Conservation (phyloP, 2,113 vertebrate species). For the Campylomormyrus tamandua region DNA sequence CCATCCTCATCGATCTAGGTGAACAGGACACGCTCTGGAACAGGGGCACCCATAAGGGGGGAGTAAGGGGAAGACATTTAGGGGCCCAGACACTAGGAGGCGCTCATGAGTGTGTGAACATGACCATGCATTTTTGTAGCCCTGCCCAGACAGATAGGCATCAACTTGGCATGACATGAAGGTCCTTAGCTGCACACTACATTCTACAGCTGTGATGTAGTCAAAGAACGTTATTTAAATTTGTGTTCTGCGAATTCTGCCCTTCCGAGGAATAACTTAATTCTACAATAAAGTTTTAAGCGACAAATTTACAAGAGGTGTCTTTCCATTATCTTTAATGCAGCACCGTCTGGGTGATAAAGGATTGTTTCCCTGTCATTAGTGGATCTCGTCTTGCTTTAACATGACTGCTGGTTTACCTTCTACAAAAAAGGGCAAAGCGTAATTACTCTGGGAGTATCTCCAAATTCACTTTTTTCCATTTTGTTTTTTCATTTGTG, state of each 20-base stretch:
- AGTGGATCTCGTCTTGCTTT: background rate
- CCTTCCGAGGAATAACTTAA: background rate
- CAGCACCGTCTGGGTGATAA: background rate
- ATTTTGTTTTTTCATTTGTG: slow-evolving; percentile 3
- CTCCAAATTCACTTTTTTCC: background rate
- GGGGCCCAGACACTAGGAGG: background rate
- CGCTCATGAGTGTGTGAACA: background rate
- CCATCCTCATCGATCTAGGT: slow-evolving; percentile 96
- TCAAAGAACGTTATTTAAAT: background rate
- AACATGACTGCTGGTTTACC: background rate
- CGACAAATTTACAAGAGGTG: background rate
- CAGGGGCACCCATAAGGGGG: background rate
- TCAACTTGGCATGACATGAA: background rate
- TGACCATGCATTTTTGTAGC: background rate
- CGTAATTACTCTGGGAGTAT: background rate
- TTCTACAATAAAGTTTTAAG: background rate
- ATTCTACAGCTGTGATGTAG: background rate
- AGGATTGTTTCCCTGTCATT: background rate
- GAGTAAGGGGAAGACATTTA: background rate
- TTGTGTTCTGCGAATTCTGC: background rate
- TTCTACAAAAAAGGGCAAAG: background rate
- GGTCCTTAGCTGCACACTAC: background rate
- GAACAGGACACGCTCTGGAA: slow-evolving; percentile 33
- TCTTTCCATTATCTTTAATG: background rate
- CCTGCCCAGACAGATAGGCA: background rate